Conservation (phyloP, 2,797 vertebrate genomes). For the Centroberyx gerrardi region DNA sequence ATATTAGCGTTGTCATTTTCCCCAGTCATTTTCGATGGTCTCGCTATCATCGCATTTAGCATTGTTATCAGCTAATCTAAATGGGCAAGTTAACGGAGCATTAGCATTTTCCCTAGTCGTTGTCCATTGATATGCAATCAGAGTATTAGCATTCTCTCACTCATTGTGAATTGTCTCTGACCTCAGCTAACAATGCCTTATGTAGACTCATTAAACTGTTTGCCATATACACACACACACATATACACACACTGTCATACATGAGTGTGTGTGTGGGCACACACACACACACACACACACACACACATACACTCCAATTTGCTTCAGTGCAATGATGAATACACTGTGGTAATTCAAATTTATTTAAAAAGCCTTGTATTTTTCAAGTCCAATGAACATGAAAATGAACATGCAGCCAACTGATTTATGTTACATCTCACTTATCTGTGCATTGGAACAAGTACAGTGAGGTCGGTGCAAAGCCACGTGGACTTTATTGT, state of each 20-base stretch:
- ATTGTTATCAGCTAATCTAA: conserved; percentile 56
- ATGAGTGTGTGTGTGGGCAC: neutral
- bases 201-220: conserved; percentile 22
- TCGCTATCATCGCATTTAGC: conserved; percentile 23
- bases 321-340: neutral
- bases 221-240: neutral
- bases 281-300: conserved; percentile 2
- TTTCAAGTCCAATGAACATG: conserved; percentile 2
- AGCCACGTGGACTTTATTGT: conserved; percentile 2
- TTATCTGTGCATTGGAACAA: neutral
- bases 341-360: neutral
- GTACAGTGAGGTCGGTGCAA: neutral
- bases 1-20: conserved; percentile 36
- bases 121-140: conserved; percentile 34
- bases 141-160: conserved; percentile 30
- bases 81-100: conserved; percentile 49
- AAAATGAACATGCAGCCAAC: neutral
- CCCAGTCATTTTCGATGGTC: conserved; percentile 23
- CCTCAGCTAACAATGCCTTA: conserved; percentile 32
- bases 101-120: conserved; percentile 34
- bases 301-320: neutral
- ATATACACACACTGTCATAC: neutral
- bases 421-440: neutral
- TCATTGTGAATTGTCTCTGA: conserved; percentile 42
- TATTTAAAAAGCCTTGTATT: neutral